Evolutionary conservation across 2,797 vertebrate genomes (phyloP).

Genomic region (Melanotaenia maccullochi): DNA sequence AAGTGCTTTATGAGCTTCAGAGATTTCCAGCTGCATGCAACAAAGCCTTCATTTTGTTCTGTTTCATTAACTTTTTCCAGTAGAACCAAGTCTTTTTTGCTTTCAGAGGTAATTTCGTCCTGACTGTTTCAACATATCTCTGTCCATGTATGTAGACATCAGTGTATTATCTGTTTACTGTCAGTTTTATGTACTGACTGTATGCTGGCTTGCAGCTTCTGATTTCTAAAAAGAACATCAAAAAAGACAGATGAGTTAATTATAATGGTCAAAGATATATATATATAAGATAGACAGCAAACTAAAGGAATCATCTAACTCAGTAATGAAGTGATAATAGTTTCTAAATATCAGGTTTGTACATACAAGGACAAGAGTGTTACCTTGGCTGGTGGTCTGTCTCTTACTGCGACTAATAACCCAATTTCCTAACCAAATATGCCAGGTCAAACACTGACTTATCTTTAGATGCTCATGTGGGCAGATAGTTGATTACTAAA

Average conservation of each 20-base stretch:
- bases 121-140: not conserved
- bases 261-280: not conserved
- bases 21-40: not conserved
- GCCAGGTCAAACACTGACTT: constrained; percentile 21
- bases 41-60: not conserved
- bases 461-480: constrained; percentile 32
- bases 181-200: not conserved
- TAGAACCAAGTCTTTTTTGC: not conserved
- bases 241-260: not conserved
- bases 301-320: constrained; percentile 15
- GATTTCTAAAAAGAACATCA: not conserved
- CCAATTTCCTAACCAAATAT: constrained; percentile 44
- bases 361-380: constrained; percentile 29
- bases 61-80: not conserved
- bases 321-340: constrained; percentile 14
- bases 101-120: not conserved
- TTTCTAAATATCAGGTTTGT: constrained; percentile 15
- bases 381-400: constrained; percentile 16
- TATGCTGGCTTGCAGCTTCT: not conserved
- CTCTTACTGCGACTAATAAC: constrained; percentile 42
- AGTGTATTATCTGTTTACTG: not conserved
- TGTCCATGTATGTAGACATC: not conserved
- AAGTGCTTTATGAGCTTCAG: not conserved
- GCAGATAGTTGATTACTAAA: constrained; percentile 46
- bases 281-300: not conserved